Percentiles rank a stretch among this genome's conserved stretches.
Evolutionary conservation across 2,888 invertebrate genomes (phyloP).

Genomic region (Ophioninae sp.): DNA sequence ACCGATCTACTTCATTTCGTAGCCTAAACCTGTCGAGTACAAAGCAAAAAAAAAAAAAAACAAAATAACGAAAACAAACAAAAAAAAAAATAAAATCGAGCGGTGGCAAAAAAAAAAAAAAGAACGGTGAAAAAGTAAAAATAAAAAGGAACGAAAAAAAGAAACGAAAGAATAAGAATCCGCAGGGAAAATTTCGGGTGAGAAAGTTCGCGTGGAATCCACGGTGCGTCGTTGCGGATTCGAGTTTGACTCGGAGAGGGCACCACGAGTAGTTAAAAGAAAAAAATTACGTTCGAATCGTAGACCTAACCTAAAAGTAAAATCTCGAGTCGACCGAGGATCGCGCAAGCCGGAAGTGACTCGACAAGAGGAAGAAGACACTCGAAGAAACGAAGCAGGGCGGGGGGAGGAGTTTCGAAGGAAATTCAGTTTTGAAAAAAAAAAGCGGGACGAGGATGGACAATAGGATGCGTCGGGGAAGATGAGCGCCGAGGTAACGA

Average conservation of each 20-base stretch:
- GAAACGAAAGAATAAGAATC: no score
- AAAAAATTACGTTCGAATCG: no score
- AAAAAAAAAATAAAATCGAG: slow-evolving; percentile 50
- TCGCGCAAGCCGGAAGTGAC: no score
- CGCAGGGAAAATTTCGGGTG: no score
- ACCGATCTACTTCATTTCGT: slow-evolving; percentile 80
- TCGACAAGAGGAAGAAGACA: no score
- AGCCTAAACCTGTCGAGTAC: slow-evolving; percentile 81
- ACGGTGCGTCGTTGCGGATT: no score
- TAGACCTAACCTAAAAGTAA: no score
- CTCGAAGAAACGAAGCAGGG: neutral
- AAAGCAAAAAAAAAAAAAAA: slow-evolving; percentile 65
- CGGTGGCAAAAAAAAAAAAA: slow-evolving; percentile 51
- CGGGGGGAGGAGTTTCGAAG: slow-evolving; percentile 35
- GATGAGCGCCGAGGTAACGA: slow-evolving; percentile 80
- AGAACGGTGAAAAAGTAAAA: slow-evolving; percentile 45
- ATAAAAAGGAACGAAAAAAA: no score
- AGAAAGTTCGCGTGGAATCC: no score
- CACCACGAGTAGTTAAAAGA: no score
- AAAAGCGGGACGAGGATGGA: slow-evolving; percentile 66
- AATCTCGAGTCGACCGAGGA: no score
- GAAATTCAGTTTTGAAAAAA: slow-evolving; percentile 16
- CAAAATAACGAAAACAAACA: slow-evolving; percentile 25
- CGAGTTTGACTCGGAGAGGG: no score
- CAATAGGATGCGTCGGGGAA: slow-evolving; percentile 78